phyloP scores from a whole-genome alignment of 35 echinoderm and acorn worm genomes.

The Holothuria glaberrima region DNA sequence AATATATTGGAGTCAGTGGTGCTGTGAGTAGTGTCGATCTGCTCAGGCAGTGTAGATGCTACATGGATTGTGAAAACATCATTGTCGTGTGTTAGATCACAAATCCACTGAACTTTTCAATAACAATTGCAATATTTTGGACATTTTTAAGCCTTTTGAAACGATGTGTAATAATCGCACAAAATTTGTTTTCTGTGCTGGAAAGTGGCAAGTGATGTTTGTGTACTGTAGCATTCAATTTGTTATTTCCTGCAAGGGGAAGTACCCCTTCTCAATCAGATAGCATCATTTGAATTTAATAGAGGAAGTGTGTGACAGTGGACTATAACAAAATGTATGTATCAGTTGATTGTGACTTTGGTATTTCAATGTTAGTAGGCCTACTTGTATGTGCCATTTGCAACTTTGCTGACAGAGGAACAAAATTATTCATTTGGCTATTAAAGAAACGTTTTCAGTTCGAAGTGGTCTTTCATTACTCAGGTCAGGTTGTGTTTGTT shows the following conservation, averaged over 20 bases:
- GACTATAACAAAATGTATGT: constrained; percentile 10
- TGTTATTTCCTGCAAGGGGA: constrained; percentile 2
- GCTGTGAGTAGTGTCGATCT: too few relatives aligned
- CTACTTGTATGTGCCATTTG: constrained; percentile 28
- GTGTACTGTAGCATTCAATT: constrained; percentile 19
- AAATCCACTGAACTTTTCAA: constrained; percentile 18
- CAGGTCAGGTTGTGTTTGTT: constrained; percentile 25
- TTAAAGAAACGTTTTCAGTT: constrained; percentile 22
- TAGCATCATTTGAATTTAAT: neutral
- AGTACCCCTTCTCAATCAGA: neutral
- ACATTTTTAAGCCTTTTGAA: constrained; percentile 51
- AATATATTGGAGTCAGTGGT: neutral
- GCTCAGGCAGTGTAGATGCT: too few relatives aligned
- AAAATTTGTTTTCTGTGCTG: constrained; percentile 34
- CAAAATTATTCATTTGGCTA: neutral
- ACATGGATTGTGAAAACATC: too few relatives aligned
- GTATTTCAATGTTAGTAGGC: constrained; percentile 33
- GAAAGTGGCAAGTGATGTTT: constrained; percentile 14
- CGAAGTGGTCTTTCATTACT: constrained; percentile 43
- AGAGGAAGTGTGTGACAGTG: constrained; percentile 26
- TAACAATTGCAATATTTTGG: constrained; percentile 49
- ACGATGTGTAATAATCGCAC: constrained; percentile 51
- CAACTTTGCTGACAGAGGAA: constrained; percentile 3
- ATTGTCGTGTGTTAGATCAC: too few relatives aligned
- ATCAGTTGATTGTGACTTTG: constrained; percentile 29